Evolutionary conservation across 1,140 invertebrate species (phyloP), one percentile per base, ranked within the genome.

Genomic region (Conus ventricosus): DNA sequence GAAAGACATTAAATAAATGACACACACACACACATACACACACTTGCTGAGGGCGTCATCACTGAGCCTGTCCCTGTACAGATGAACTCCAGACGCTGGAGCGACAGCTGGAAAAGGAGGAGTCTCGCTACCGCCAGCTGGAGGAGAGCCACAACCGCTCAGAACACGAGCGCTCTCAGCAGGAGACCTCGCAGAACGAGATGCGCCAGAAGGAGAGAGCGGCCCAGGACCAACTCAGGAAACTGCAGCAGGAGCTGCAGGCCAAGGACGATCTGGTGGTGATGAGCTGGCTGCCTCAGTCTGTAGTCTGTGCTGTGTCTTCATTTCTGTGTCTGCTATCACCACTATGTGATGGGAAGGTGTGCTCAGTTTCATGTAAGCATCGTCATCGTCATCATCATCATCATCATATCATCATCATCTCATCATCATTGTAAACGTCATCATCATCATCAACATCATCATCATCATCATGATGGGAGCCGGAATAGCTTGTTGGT

Each of bases 201-300:
- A 76, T 91, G 54, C 83, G 90, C 53, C 89, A 91, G 23, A 90
- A 91, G 75, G 92, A 94, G 63, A 89, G 87, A 78, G 54, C 89
- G 54, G 88, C 91, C 39, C 81, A 88, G 20, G 91, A 92, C 3
- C 82, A 91, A 53, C 89, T 95, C 27, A 89, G 93, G 76, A 91
- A 93, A 27, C 78, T 95, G 57, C 92, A 94, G 83, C 88, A 90
- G 76, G 93, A 95, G 89, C 83, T 95, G 7, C 67, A 91, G 13
- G 92, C 93, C 6, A 95, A 95, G 86, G 92, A 94, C 88, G 94
- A 94, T 76, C 83, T 94, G 91, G 94, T 95, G 91, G 89, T n/a
- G 57, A 60, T 60, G 53, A 60, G 39, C 39, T 39, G 39, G 39
- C 39, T 39, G 39, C 39, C 39, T 39, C 7, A 20, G 17, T 20